Evolutionary conservation across 2,797 vertebrate species (phyloP).

Genomic region (Petrocephalus sullivani): DNA sequence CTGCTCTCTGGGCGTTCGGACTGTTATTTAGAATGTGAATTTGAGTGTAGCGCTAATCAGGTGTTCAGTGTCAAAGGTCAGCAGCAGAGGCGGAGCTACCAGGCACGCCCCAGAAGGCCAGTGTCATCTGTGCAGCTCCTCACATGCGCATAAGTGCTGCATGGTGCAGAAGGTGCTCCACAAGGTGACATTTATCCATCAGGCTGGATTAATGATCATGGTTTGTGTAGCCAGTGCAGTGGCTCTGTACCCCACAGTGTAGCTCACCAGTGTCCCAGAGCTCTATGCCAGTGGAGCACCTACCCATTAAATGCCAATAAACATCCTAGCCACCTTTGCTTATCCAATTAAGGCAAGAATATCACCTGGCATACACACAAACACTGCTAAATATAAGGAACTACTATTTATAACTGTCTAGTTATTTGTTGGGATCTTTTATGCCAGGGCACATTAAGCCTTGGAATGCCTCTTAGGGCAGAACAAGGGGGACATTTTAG

Average conservation of each 20-base stretch:
- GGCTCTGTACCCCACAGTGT: not conserved
- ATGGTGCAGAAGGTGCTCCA: not conserved
- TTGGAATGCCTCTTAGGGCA: not conserved
- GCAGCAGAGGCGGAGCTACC: not conserved
- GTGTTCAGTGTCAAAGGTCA: not conserved
- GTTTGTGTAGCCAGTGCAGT: not conserved
- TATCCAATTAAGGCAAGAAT: not conserved
- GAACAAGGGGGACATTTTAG: not conserved
- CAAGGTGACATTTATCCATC: not conserved
- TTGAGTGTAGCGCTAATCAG: not conserved
- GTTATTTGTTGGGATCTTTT: not conserved
- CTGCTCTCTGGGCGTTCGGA: not conserved
- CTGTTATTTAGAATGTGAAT: not conserved
- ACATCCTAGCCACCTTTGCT: not conserved
- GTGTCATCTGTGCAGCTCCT: not conserved
- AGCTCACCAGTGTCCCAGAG: not conserved
- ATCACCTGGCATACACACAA: not conserved
- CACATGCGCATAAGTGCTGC: not conserved
- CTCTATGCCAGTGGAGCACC: not conserved
- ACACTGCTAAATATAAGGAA: not conserved
- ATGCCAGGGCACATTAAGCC: not conserved
- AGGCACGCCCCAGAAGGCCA: not conserved
- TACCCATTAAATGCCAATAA: not conserved
- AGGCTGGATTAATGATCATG: not conserved
- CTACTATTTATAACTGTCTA: not conserved